Percentiles rank a stretch among this genome's conserved stretches.
phyloP scores from a whole-genome alignment of 2,888 invertebrate genomes.

The Tribolium freemani region DNA sequence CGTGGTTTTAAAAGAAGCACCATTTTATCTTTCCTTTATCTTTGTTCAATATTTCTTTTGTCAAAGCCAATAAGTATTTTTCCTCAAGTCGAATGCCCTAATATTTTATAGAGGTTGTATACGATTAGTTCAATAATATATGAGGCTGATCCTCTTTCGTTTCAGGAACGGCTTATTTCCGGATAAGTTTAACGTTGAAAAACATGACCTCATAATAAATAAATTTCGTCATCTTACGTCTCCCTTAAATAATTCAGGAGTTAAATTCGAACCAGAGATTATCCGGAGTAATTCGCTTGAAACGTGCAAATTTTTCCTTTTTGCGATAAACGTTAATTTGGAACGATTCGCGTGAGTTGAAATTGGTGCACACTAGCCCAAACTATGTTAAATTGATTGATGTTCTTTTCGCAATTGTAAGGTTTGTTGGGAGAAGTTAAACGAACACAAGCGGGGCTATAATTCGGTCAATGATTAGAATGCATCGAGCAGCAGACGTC shows the following conservation, averaged over 20 bases:
- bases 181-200: constrained; percentile 28
- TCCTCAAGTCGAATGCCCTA: constrained; percentile 38
- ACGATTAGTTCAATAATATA: constrained; percentile 44
- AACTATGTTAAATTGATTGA: constrained; percentile 31
- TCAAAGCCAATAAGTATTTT: constrained; percentile 58
- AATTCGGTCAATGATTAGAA: constrained; percentile 43
- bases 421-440: constrained; percentile 24
- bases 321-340: constrained; percentile 1
- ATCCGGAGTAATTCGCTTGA: not conserved
- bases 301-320: not conserved
- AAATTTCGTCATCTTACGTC: constrained; percentile 14
- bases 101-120: constrained; percentile 49
- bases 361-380: not conserved
- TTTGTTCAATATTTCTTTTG: constrained; percentile 59
- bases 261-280: not conserved
- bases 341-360: constrained; percentile 6
- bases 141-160: constrained; percentile 29
- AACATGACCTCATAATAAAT: constrained; percentile 27
- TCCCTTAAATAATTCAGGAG: constrained; percentile 4
- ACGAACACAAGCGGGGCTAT: constrained; percentile 30
- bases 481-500: constrained; percentile 42
- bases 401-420: constrained; percentile 29
- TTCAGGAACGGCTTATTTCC: constrained; percentile 32
- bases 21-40: constrained; percentile 57
- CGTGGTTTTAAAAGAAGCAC: constrained; percentile 51